phyloP scores from a whole-genome alignment of 64 coral and sea anemone genomes.

The Stichodactyla mertensii region DNA sequence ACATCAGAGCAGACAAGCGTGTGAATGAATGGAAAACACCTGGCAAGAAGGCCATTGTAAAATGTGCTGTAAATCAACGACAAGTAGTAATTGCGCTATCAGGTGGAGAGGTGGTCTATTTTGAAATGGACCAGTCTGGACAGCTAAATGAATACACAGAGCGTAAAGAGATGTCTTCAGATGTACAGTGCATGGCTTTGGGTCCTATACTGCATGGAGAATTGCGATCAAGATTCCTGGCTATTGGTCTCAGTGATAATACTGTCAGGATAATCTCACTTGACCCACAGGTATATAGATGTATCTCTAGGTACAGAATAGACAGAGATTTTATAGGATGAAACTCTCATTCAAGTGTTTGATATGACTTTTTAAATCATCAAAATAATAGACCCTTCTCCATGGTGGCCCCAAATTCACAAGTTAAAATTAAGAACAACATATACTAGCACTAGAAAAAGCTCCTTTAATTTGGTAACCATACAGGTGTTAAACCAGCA shows the following conservation, averaged over 20 bases:
- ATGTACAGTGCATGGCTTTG: conserved; percentile 92
- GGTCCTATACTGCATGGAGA: conserved; percentile 69
- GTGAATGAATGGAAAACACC: conserved; percentile 99
- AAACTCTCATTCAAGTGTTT: no score
- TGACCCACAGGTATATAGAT: conserved; percentile 55
- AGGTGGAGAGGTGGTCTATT: conserved; percentile 96
- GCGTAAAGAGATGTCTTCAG: conserved; percentile 94
- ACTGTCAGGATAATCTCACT: conserved; percentile 81
- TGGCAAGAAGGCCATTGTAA: conserved; percentile 96
- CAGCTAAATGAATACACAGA: conserved; percentile 99
- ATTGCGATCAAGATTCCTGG: conserved; percentile 68
- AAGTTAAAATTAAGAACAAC: no score
- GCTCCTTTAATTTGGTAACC: no score
- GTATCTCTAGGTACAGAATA: background rate
- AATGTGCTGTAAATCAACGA: conserved; percentile 97
- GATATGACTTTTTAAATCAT: no score
- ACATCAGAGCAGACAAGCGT: conserved; percentile 96
- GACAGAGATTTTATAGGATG: no score
- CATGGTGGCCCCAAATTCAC: no score
- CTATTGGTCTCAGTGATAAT: conserved; percentile 74
- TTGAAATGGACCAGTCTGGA: conserved; percentile 96
- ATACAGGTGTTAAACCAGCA: no score
- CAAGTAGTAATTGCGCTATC: conserved; percentile 97
- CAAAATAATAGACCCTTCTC: no score
- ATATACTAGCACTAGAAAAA: no score